Conservation (phyloP, 2,888 invertebrate species). For the Sipha maydis region DNA sequence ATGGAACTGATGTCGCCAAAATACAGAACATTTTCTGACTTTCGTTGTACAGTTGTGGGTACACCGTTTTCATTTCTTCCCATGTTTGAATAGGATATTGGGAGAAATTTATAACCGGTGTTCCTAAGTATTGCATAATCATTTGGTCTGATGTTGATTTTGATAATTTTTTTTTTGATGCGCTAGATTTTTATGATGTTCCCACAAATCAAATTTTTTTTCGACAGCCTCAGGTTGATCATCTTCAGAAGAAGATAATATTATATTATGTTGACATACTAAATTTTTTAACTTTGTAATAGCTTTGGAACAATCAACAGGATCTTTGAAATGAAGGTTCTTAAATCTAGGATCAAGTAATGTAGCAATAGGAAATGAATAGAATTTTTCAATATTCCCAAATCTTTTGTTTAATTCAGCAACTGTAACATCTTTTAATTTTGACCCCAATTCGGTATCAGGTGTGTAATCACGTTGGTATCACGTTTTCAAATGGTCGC, state of each 20-base stretch:
- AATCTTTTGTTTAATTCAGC: conserved; percentile 25
- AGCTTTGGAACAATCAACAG: conserved; percentile 22
- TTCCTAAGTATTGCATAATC: conserved; percentile 12
- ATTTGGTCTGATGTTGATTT: conserved; percentile 3
- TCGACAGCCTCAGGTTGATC: conserved; percentile 25
- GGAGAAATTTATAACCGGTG: not conserved
- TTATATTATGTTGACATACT: conserved; percentile 28
- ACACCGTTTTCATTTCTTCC: conserved; percentile 62
- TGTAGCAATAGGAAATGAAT: conserved; percentile 27
- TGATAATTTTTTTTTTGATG: conserved; percentile 6
- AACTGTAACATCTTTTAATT: conserved; percentile 6
- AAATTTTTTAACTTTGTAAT: conserved; percentile 14
- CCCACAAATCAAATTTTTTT: conserved; percentile 25
- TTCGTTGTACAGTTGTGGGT: conserved; percentile 41
- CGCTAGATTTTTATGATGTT: conserved; percentile 26
- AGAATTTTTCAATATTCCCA: conserved; percentile 12
- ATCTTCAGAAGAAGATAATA: conserved; percentile 19
- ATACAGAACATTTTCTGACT: conserved; percentile 51
- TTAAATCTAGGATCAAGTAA: conserved; percentile 25
- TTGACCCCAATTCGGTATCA: conserved; percentile 16
- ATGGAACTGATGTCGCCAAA: conserved; percentile 62
- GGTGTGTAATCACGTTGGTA: not conserved
- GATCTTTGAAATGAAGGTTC: conserved; percentile 14
- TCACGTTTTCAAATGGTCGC: not conserved
- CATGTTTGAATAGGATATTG: conserved; percentile 60